Evolutionary conservation across 2,888 invertebrate species (phyloP).

Genomic region (Heliconius cydno): DNA sequence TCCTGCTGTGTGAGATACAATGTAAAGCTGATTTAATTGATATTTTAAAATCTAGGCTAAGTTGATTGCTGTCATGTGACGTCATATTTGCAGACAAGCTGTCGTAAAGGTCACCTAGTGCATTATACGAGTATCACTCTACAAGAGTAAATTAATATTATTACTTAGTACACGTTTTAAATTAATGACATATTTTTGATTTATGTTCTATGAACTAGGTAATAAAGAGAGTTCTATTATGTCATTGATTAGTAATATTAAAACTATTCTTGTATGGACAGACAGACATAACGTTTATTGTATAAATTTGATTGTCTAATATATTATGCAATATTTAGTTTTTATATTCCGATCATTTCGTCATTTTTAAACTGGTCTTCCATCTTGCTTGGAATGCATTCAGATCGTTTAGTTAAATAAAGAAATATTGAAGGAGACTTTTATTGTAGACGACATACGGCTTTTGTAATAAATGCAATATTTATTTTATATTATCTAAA

Average conservation of each 20-base stretch:
- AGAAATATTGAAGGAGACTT: constrained; percentile 51
- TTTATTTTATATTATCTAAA: background rate
- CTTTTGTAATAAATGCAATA: background rate
- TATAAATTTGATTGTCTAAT: background rate
- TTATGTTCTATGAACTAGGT: background rate
- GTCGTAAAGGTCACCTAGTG: constrained; percentile 61
- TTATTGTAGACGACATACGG: constrained; percentile 33
- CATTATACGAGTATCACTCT: constrained; percentile 65
- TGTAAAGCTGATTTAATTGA: too few relatives aligned
- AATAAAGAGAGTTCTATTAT: background rate
- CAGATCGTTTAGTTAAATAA: constrained; percentile 63
- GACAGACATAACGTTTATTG: background rate
- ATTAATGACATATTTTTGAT: background rate
- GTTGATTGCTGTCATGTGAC: constrained; percentile 51
- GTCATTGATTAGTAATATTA: background rate
- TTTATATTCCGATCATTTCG: background rate
- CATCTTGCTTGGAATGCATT: constrained; percentile 51
- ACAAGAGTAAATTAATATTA: constrained; percentile 54
- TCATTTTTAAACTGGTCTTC: constrained; percentile 52
- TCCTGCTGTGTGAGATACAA: too few relatives aligned
- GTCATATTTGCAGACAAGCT: constrained; percentile 51
- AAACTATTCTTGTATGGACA: background rate
- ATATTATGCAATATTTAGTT: background rate
- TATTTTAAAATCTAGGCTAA: constrained; percentile 38
- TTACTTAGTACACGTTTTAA: constrained; percentile 23